A percentile compares a stretch with the other conserved stretches of the same genome.
phyloP scores from a whole-genome alignment of 2,888 invertebrate species.

The Punctoribates punctum region DNA sequence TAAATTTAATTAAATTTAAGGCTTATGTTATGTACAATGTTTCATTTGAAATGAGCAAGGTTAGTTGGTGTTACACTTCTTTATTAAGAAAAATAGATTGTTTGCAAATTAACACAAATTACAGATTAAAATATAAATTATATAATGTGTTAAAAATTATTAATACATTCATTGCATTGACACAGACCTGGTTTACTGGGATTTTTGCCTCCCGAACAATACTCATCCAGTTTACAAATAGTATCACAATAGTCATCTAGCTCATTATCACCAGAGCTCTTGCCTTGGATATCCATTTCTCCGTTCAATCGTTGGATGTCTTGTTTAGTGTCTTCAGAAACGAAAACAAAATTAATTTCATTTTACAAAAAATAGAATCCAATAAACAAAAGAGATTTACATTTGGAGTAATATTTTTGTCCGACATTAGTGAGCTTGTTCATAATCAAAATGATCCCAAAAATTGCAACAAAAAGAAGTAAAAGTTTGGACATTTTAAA shows the following conservation, averaged over 20 bases:
- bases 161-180: constrained; percentile 14
- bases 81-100: too few species aligned
- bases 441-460: neutral
- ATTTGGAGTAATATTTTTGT: neutral
- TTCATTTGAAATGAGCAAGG: too few species aligned
- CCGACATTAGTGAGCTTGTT: neutral
- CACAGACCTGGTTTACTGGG: neutral
- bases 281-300: neutral
- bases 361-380: too few species aligned
- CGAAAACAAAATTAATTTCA: too few species aligned
- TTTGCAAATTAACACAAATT: neutral
- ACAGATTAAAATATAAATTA: too few species aligned
- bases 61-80: too few species aligned
- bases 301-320: neutral
- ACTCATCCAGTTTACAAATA: constrained; percentile 38
- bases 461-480: neutral
- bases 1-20: too few species aligned
- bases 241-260: constrained; percentile 40
- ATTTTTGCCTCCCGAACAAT: neutral
- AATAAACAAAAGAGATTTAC: neutral
- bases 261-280: neutral
- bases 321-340: constrained; percentile 25
- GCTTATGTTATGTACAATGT: too few species aligned
- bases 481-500: neutral
- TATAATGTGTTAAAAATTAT: too few species aligned